Evolutionary conservation across 64 coral and sea anemone genomes (phyloP), one percentile per base, ranked within the genome.

Genomic region (Orbicella faveolata): DNA sequence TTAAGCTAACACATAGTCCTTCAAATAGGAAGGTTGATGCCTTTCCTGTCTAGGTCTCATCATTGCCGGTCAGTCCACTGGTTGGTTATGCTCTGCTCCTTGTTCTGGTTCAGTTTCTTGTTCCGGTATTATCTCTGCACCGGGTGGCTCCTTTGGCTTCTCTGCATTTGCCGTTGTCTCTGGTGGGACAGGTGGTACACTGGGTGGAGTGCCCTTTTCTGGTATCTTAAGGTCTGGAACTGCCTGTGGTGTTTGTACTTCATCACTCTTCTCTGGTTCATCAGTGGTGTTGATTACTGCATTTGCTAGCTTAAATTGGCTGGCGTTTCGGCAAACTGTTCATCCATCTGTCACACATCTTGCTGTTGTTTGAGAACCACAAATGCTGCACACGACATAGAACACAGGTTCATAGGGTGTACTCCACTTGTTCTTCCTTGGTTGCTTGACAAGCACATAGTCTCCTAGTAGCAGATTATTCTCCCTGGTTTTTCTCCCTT

Each of bases 221-320:
- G 75, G 75, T 8, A 25, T 61, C 26, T 63, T 23, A 25, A 57
- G 51, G 77, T 34, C 52, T 55, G 77, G 77, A 59, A 57, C 77
- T 57, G 33, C 30, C 10, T 67, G 26, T 68, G 63, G 30, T 30
- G 30, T 30, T 30, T 30, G 30, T 30, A 30, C 30, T 30, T 30
- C 30, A 30, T 30, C 30, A 54, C 9, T 89, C 34, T 34, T 82
- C 77, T 52, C 63, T 82, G 26, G 59, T 75, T 93, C 79, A 75
- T 91, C 75, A 20, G 88, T 73, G 19, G 93, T 88, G 76, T 90
- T 90, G 61, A 94, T 88, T 3, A 94, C 89, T 36, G 51, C 33
- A 36, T 94, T 94, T 52, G 76, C 89, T 54, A 94, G 72, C 34
- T 94, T 94, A 20, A 86, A 94, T 16, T 87, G 92, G 34, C 92